Conservation (phyloP, 2,888 invertebrate genomes). For the Julus scandinavius region DNA sequence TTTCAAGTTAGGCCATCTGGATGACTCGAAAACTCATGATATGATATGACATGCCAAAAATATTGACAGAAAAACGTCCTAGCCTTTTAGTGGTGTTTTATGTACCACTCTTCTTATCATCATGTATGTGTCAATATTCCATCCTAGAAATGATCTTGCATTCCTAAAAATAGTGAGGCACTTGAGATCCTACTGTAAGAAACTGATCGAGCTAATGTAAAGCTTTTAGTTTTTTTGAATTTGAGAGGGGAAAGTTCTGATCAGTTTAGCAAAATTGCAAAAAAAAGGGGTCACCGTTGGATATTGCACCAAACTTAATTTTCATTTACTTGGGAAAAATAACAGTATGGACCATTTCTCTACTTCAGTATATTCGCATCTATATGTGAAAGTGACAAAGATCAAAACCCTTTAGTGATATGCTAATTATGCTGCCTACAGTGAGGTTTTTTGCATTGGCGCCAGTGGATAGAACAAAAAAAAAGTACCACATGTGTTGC, state of each 20-base stretch:
- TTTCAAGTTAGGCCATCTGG: not conserved
- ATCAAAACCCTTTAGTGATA: not conserved
- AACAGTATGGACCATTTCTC: too few relatives aligned
- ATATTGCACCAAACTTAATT: too few relatives aligned
- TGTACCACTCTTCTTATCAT: not conserved
- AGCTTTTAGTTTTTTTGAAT: not conserved
- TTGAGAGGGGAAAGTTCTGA: too few relatives aligned
- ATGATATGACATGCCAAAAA: not conserved
- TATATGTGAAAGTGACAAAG: not conserved
- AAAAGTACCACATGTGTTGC: not conserved
- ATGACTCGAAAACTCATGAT: not conserved
- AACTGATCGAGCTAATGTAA: not conserved
- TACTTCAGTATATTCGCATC: too few relatives aligned
- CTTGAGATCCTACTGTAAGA: not conserved
- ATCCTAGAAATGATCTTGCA: not conserved
- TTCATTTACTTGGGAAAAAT: too few relatives aligned
- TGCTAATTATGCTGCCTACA: not conserved
- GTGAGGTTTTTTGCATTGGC: not conserved
- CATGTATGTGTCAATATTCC: not conserved
- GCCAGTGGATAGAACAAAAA: not conserved
- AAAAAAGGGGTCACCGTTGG: too few relatives aligned
- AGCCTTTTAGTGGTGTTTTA: not conserved
- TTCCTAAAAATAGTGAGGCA: not conserved
- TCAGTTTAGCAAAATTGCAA: too few relatives aligned
- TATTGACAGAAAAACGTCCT: not conserved